phyloP scores from a whole-genome alignment of 2,888 invertebrate genomes.

The Altica lythri region DNA sequence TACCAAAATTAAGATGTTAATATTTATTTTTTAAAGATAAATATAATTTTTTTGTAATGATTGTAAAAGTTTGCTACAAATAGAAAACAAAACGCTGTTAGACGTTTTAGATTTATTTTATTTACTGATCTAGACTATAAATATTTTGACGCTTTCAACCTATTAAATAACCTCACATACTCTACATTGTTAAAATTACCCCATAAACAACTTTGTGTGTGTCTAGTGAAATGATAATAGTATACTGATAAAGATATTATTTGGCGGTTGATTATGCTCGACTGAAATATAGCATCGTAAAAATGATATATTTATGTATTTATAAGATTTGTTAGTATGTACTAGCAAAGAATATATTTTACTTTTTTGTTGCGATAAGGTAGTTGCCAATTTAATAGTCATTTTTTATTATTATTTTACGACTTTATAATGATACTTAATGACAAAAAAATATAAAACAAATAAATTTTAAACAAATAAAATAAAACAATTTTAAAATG shows the following conservation, averaged over 20 bases:
- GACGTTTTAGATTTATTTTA: too few relatives aligned
- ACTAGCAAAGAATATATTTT: slow-evolving; percentile 9
- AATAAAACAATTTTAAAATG: too few relatives aligned
- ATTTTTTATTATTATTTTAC: too few relatives aligned
- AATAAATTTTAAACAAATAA: too few relatives aligned
- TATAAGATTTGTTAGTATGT: slow-evolving; percentile 12
- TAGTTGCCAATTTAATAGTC: neutral
- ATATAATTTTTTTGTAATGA: neutral
- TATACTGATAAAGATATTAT: slow-evolving; percentile 21
- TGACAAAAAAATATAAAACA: too few relatives aligned
- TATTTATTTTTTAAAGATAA: neutral
- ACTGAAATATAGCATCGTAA: slow-evolving; percentile 27
- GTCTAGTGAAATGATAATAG: neutral
- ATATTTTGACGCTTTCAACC: too few relatives aligned
- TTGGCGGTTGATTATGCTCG: slow-evolving; percentile 16
- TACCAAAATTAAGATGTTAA: neutral
- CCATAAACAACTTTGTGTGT: neutral
- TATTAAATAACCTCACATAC: too few relatives aligned
- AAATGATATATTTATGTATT: slow-evolving; percentile 28
- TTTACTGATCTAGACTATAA: too few relatives aligned
- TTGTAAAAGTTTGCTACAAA: neutral
- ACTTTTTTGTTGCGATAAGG: neutral
- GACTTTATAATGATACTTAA: too few relatives aligned
- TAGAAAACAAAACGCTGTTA: neutral
- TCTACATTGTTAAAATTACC: slow-evolving; percentile 5